phyloP scores from a whole-genome alignment of 2,113 vertebrate species.

The Fulica atra region DNA sequence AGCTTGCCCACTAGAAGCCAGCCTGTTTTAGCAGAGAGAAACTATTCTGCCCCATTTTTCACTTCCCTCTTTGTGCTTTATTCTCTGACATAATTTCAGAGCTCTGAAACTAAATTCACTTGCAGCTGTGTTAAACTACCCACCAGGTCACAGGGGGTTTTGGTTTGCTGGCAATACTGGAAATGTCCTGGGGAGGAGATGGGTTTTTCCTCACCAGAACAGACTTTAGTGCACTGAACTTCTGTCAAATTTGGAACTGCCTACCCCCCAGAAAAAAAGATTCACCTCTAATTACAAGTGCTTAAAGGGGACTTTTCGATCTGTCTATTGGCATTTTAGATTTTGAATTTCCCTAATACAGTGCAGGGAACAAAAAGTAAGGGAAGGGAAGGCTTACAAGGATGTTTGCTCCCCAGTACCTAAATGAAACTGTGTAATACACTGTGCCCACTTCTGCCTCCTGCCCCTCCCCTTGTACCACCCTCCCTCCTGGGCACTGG shows the following conservation, averaged over 20 bases:
- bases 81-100: neutral
- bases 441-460: neutral
- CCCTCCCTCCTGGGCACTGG: neutral
- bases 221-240: neutral
- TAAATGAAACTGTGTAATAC: neutral
- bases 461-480: neutral
- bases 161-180: neutral
- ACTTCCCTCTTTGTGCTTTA: neutral
- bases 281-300: neutral
- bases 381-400: neutral
- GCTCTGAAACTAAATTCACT: neutral
- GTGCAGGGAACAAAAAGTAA: neutral
- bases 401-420: accelerated
- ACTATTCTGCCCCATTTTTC: neutral
- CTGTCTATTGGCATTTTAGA: neutral
- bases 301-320: neutral
- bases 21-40: neutral
- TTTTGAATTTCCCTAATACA: neutral
- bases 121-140: neutral
- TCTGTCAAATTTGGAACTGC: neutral
- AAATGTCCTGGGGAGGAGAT: neutral
- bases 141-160: accelerated
- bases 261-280: neutral
- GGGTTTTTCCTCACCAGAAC: neutral
- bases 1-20: neutral